Conservation (phyloP, 2,797 vertebrate genomes). For the Streptopelia turtur region DNA sequence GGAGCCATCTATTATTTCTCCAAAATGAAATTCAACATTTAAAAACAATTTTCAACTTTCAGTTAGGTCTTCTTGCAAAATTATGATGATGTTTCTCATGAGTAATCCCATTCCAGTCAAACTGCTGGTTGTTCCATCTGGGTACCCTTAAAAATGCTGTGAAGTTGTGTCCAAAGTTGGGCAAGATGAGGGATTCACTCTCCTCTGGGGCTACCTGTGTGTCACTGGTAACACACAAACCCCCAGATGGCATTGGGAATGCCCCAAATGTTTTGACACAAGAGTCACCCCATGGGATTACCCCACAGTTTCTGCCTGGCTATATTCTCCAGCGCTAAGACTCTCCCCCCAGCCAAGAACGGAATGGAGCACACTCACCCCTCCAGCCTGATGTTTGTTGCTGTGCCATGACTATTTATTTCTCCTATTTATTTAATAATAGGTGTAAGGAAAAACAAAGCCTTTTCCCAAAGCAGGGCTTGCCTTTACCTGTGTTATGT, state of each 20-base stretch:
- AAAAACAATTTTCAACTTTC: background rate
- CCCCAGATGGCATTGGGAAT: background rate
- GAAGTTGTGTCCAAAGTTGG: background rate
- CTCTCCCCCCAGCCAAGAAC: background rate
- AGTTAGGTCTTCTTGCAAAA: background rate
- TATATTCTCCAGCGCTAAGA: background rate
- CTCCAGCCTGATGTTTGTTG: background rate
- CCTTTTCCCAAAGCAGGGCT: background rate
- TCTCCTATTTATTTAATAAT: background rate
- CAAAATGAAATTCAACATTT: background rate
- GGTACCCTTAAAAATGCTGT: background rate
- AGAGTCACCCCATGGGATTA: background rate
- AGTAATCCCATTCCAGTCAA: background rate
- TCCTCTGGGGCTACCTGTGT: background rate
- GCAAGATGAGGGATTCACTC: background rate
- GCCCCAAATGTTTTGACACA: background rate
- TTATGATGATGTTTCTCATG: background rate
- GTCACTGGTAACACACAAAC: background rate
- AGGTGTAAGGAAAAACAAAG: background rate
- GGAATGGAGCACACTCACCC: fast-evolving
- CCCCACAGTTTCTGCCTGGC: background rate
- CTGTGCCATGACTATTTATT: background rate
- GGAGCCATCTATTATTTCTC: background rate
- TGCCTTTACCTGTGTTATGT: background rate
- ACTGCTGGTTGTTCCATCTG: background rate